phyloP scores from a whole-genome alignment of 1,140 invertebrate species.

The Ceratina calcarata region DNA sequence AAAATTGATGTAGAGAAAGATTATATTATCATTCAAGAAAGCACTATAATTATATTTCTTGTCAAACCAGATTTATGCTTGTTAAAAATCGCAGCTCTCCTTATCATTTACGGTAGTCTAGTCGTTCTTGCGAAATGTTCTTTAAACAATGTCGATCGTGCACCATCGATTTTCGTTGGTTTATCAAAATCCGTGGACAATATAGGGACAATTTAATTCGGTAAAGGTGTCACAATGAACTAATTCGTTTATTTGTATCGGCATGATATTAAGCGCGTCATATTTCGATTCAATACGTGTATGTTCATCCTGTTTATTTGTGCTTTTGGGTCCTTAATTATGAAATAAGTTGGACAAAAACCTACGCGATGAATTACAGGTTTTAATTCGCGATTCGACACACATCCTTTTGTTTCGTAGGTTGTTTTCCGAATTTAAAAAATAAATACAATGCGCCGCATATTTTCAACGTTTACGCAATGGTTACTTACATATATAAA shows the following conservation, averaged over 20 bases:
- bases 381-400: too few relatives aligned
- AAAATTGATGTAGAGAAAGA: background rate
- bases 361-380: background rate
- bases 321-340: background rate
- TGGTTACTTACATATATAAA: too few relatives aligned
- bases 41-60: background rate
- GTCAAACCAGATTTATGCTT: too few relatives aligned
- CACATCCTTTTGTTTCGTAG: too few relatives aligned
- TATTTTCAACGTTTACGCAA: too few relatives aligned
- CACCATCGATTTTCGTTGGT: background rate
- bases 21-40: background rate
- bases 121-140: background rate
- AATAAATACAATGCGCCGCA: too few relatives aligned
- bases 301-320: background rate
- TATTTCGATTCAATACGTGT: slow-evolving; percentile 15
- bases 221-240: slow-evolving; percentile 15
- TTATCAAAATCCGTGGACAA: slow-evolving; percentile 13
- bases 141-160: background rate
- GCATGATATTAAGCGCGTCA: slow-evolving; percentile 10
- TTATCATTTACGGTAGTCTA: too few relatives aligned
- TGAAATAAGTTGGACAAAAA: slow-evolving; percentile 3
- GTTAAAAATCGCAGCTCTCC: too few relatives aligned
- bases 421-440: too few relatives aligned
- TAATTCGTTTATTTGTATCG: slow-evolving; percentile 28
- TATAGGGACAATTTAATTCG: slow-evolving; percentile 19